Percentiles rank a stretch among this genome's conserved stretches.
phyloP scores from a whole-genome alignment of 1,140 invertebrate genomes.

The Cotesia typhae region DNA sequence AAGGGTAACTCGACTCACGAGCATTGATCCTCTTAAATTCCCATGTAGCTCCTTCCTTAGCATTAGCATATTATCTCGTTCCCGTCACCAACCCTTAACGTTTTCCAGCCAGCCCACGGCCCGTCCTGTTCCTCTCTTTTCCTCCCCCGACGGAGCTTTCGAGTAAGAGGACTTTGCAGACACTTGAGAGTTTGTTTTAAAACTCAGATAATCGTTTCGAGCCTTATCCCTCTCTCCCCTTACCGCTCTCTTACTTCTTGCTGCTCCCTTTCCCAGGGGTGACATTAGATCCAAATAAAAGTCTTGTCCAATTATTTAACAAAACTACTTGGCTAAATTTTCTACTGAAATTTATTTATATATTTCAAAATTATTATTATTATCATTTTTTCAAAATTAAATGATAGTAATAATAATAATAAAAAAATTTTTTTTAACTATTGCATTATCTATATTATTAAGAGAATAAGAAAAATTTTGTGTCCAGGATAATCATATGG shows the following conservation, averaged over 20 bases:
- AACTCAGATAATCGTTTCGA: slow-evolving; percentile 63
- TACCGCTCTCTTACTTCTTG: slow-evolving; percentile 6
- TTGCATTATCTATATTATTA: no score
- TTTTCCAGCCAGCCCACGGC: slow-evolving; percentile 12
- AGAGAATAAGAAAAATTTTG: no score
- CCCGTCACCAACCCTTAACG: slow-evolving; percentile 43
- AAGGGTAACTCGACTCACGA: slow-evolving; percentile 26
- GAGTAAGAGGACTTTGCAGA: slow-evolving; percentile 58
- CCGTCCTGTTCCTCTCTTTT: slow-evolving; percentile 17
- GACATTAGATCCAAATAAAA: slow-evolving; percentile 56
- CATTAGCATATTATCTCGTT: slow-evolving; percentile 64
- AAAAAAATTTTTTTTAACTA: no score
- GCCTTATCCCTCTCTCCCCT: slow-evolving; percentile 15
- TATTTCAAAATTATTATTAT: no score
- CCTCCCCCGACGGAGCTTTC: slow-evolving; percentile 39
- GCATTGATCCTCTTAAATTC: slow-evolving; percentile 62
- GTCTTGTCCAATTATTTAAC: slow-evolving; percentile 51
- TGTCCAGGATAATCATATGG: no score
- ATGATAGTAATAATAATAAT: no score
- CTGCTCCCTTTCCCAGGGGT: slow-evolving; percentile 42
- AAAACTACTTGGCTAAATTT: background rate
- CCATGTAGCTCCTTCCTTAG: slow-evolving; percentile 52
- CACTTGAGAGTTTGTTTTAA: slow-evolving; percentile 64
- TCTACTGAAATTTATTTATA: background rate
- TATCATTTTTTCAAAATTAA: no score